Evolutionary conservation across 2,797 vertebrate genomes (phyloP).

Genomic region (Peromyscus attwateri): DNA sequence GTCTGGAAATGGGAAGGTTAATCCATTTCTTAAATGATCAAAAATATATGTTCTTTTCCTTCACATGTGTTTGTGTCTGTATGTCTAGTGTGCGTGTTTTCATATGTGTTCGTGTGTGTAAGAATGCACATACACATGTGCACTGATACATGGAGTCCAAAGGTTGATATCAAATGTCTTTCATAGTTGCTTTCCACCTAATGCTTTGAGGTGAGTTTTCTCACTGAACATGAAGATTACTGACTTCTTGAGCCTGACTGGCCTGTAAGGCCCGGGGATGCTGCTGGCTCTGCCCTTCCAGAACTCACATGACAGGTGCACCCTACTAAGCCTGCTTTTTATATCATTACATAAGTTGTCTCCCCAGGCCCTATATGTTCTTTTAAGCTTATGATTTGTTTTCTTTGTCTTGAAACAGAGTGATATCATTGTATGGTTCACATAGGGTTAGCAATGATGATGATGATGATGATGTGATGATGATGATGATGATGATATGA

Average conservation of each 20-base stretch:
- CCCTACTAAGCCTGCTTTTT: too few species aligned
- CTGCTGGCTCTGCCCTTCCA: not conserved
- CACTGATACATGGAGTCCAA: not conserved
- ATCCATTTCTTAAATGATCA: not conserved
- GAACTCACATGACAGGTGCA: too few species aligned
- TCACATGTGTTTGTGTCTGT: not conserved
- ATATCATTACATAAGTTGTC: too few species aligned
- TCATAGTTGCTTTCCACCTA: not conserved
- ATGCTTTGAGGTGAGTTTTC: not conserved
- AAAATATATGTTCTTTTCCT: not conserved
- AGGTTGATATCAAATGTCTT: not conserved
- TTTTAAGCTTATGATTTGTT: constrained; percentile 22
- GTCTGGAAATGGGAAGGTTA: not conserved
- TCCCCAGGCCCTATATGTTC: not conserved
- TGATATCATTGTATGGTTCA: constrained; percentile 41
- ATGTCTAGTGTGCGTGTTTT: too few species aligned
- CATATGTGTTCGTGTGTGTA: not conserved
- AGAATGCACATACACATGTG: not conserved
- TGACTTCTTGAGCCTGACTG: not conserved
- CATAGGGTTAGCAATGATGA: constrained; percentile 47
- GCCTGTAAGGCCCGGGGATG: too few species aligned
- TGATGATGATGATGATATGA: too few species aligned
- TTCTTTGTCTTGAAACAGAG: not conserved
- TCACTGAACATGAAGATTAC: not conserved
- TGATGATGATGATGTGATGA: not conserved